A percentile compares a stretch with the other conserved stretches of the same genome.
These are phyloP conservation scores for Zalophus californianus DNA, from an alignment of 2,797 vertebrate genomes.

Conservation along the genomic window DNA sequence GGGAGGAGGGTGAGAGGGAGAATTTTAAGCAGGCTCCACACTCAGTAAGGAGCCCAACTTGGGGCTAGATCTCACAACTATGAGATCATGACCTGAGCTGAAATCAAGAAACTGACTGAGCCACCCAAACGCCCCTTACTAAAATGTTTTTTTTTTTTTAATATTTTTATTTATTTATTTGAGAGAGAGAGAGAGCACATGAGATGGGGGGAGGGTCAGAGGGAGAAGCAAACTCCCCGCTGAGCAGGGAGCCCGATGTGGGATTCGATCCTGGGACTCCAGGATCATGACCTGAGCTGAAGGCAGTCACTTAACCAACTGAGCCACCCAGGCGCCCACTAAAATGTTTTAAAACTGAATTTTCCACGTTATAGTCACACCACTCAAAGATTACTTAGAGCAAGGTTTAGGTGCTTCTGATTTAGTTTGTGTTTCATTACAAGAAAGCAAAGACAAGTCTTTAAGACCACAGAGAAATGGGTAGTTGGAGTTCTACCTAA, in stretches of 20 bases:
- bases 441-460: background rate
- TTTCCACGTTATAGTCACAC: constrained; percentile 13
- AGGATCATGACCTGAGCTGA: too few relatives aligned
- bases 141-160: background rate
- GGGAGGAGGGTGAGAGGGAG: background rate
- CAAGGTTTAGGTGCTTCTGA: background rate
- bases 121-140: background rate
- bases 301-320: background rate
- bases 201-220: too few relatives aligned
- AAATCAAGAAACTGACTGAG: background rate
- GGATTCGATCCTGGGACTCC: too few relatives aligned
- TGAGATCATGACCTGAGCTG: background rate
- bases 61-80: background rate
- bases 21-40: background rate
- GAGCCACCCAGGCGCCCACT: background rate
- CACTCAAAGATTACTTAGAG: background rate
- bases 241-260: too few relatives aligned
- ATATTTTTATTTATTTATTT: too few relatives aligned
- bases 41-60: background rate
- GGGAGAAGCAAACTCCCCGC: too few relatives aligned
- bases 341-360: constrained; percentile 33
- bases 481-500: background rate
- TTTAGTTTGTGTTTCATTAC: background rate
- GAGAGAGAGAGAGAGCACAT: too few relatives aligned
- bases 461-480: constrained; percentile 20